Evolutionary conservation across 2,797 vertebrate species (phyloP).

Genomic region (Tragelaphus eurycerus): DNA sequence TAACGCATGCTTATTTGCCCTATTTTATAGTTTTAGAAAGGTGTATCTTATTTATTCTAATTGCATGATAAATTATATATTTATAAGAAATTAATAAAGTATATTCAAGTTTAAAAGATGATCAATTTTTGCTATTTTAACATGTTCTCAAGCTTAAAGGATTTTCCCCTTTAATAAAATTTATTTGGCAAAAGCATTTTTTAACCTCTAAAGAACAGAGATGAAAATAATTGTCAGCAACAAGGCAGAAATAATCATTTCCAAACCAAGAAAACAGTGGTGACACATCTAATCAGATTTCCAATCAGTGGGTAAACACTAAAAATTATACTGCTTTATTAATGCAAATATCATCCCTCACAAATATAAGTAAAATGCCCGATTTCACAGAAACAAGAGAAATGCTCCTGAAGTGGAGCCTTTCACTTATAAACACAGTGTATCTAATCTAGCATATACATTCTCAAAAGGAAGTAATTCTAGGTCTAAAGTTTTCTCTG

Average conservation of each 20-base stretch:
- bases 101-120: neutral
- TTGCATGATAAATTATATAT: neutral
- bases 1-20: neutral
- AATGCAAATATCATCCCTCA: neutral
- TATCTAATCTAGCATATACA: neutral
- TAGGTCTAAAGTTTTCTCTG: neutral
- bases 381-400: neutral
- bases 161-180: neutral
- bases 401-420: neutral
- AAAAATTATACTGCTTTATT: neutral
- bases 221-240: conserved; percentile 28
- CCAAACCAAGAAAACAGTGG: neutral
- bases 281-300: neutral
- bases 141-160: neutral
- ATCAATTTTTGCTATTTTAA: neutral
- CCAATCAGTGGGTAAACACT: neutral
- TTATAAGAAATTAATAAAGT: neutral
- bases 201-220: neutral
- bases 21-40: neutral
- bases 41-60: neutral
- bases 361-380: neutral
- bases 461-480: conserved; percentile 8
- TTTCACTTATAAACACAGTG: neutral
- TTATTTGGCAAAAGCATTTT: neutral
- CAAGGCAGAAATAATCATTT: conserved; percentile 25